Evolutionary conservation across 2,888 invertebrate species (phyloP).

Genomic region (Dioctria rufipes): DNA sequence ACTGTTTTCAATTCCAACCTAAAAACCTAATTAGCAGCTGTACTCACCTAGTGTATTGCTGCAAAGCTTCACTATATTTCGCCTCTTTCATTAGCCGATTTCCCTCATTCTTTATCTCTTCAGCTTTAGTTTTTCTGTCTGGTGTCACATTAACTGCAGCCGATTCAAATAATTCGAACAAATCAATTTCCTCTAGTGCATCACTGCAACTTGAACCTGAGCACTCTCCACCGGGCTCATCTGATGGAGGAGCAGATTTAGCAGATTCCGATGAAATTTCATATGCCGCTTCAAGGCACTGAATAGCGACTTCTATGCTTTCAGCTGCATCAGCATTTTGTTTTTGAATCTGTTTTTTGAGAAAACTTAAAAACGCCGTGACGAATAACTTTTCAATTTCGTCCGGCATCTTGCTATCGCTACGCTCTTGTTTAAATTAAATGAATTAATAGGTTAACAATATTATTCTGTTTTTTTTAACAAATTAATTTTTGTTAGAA

Average conservation of each 20-base stretch:
- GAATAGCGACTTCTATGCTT: constrained; percentile 89
- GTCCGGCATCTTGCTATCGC: constrained; percentile 64
- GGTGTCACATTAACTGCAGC: constrained; percentile 71
- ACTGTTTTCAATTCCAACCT: background rate
- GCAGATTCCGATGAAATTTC: constrained; percentile 72
- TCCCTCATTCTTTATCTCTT: constrained; percentile 89
- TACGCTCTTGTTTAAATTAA: too few relatives aligned
- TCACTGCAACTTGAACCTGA: too few relatives aligned
- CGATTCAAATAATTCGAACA: constrained; percentile 72
- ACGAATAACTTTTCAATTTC: constrained; percentile 69
- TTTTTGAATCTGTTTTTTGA: constrained; percentile 67
- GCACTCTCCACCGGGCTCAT: too few relatives aligned
- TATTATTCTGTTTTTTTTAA: too few relatives aligned
- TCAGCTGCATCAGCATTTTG: constrained; percentile 67
- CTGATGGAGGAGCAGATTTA: too few relatives aligned
- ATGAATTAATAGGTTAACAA: too few relatives aligned
- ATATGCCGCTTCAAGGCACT: constrained; percentile 94
- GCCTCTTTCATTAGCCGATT: constrained; percentile 91
- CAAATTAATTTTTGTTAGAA: too few relatives aligned
- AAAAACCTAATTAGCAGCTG: background rate
- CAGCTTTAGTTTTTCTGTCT: constrained; percentile 80
- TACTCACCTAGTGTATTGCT: constrained; percentile 77
- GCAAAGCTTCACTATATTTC: constrained; percentile 85
- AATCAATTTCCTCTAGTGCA: constrained; percentile 22
- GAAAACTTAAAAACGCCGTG: constrained; percentile 67